Percentiles rank a stretch among this genome's conserved stretches.
Evolutionary conservation across 2,797 vertebrate species (phyloP).

Genomic region (Liparis tanakae): DNA sequence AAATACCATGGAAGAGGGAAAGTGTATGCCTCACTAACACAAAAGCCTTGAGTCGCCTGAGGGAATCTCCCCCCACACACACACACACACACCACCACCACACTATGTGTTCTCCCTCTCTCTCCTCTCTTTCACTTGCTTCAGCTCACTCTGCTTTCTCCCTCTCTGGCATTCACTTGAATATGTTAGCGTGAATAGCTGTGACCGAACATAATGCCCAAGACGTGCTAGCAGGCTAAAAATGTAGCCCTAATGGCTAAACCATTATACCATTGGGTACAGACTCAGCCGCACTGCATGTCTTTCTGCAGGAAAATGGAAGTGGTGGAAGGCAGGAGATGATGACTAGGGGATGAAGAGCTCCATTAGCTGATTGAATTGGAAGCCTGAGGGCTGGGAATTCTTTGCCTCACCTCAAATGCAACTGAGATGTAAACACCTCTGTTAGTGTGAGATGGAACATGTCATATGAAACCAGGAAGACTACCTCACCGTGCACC

Average conservation of each 20-base stretch:
- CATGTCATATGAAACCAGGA: slow-evolving; percentile 50
- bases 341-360: slow-evolving; percentile 48
- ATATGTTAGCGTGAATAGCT: slow-evolving; percentile 74
- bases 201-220: slow-evolving; percentile 71
- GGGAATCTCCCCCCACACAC: slow-evolving; percentile 18
- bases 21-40: slow-evolving; percentile 50
- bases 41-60: slow-evolving; percentile 57
- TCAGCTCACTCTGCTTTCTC: slow-evolving; percentile 35
- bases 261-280: slow-evolving; percentile 75
- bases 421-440: slow-evolving; percentile 61
- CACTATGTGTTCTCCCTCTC: slow-evolving; percentile 27
- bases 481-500: slow-evolving; percentile 15
- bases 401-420: slow-evolving; percentile 63
- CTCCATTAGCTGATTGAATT: slow-evolving; percentile 86
- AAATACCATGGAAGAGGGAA: slow-evolving; percentile 50
- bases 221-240: slow-evolving; percentile 75
- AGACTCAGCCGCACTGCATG: slow-evolving; percentile 66
- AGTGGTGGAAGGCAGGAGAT: slow-evolving; percentile 55
- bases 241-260: slow-evolving; percentile 78
- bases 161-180: slow-evolving; percentile 63
- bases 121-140: slow-evolving; percentile 16
- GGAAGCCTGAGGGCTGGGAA: slow-evolving; percentile 61
- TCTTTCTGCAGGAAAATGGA: slow-evolving; percentile 67
- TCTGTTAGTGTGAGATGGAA: slow-evolving; percentile 40
- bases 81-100: slow-evolving; percentile 22